Evolutionary conservation across 1,140 invertebrate species (phyloP).

Genomic region (Acromyrmex echinatior): DNA sequence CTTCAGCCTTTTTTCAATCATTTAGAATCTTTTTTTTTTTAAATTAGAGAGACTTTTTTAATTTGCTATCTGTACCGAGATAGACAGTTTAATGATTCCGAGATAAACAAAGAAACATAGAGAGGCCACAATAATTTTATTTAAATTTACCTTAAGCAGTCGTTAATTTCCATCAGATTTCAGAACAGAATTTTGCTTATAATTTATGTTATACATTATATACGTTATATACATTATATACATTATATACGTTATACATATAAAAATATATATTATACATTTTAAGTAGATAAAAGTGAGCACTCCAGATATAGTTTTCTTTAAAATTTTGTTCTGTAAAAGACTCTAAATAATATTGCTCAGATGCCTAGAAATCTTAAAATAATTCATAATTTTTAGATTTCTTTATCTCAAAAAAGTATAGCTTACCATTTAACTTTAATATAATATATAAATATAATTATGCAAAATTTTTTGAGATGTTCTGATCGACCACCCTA

Average conservation of each 20-base stretch:
- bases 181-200: not conserved
- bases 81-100: not conserved
- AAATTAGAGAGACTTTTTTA: not conserved
- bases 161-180: not conserved
- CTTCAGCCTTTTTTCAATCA: not conserved
- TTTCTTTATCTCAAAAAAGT: no score
- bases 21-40: not conserved
- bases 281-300: no score
- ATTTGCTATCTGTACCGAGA: not conserved
- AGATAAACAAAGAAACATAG: not conserved
- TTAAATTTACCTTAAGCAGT: not conserved
- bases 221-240: not conserved
- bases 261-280: not conserved
- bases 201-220: not conserved
- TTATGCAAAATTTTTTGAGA: no score
- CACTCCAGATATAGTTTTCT: no score
- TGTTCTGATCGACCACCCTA: no score
- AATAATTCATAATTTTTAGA: no score
- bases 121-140: not conserved
- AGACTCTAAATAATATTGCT: no score
- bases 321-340: no score
- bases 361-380: no score
- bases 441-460: no score
- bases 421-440: no score
- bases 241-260: no score